These are phyloP conservation scores for Drosophila guanche DNA, from an alignment of 1,140 invertebrate species.

Conservation along the genomic window DNA sequence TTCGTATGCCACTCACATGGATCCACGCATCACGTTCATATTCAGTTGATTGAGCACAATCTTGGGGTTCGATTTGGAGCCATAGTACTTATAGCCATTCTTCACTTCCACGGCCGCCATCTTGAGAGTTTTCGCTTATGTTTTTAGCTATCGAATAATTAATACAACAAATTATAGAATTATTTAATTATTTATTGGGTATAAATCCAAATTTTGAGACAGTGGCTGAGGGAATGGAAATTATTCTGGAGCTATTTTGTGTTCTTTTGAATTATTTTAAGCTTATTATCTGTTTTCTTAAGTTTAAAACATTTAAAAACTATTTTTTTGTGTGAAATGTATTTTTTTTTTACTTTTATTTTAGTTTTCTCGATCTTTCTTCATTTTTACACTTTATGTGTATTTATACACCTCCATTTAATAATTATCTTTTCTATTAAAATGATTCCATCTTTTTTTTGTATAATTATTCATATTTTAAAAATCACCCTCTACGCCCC, in stretches of 20 bases:
- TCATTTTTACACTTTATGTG: no score
- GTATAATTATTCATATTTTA: no score
- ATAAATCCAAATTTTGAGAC: no score
- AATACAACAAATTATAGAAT: no score
- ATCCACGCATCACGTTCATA: conserved; percentile 86
- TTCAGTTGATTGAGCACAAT: conserved; percentile 85
- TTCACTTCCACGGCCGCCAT: conserved; percentile 85
- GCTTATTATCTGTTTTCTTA: background rate
- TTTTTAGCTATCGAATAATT: no score
- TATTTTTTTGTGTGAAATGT: background rate
- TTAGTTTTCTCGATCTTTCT: no score
- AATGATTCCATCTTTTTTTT: background rate
- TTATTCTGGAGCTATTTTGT: conserved; percentile 3
- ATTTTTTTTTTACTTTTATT: conserved; percentile 3
- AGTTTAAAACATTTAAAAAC: no score
- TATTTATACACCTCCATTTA: no score
- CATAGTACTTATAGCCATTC: conserved; percentile 86
- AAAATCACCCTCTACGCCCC: conserved; percentile 3
- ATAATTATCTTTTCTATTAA: no score
- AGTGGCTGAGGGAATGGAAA: background rate
- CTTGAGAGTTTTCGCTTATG: conserved; percentile 20
- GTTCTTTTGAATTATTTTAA: conserved; percentile 14
- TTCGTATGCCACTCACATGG: conserved; percentile 85
- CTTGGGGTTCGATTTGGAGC: conserved; percentile 84
- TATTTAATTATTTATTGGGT: no score